Conservation (phyloP, 2,888 invertebrate genomes). For the Agrilus biguttatus region DNA sequence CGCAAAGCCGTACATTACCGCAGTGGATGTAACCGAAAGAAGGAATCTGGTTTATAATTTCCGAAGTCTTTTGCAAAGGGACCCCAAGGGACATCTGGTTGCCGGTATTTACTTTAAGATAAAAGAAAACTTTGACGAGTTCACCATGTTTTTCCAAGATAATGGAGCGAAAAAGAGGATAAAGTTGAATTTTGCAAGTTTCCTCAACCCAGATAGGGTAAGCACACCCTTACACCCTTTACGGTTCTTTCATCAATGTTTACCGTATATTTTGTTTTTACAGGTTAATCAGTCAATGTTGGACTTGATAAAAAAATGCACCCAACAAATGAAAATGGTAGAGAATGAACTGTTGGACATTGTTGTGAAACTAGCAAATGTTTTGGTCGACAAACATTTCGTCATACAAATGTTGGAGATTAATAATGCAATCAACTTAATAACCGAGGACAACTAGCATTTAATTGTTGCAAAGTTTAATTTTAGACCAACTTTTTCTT, state of each 20-base stretch:
- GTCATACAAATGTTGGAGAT: slow-evolving; percentile 63
- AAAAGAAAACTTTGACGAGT: slow-evolving; percentile 39
- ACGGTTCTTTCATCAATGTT: no score
- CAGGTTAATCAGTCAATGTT: slow-evolving; percentile 47
- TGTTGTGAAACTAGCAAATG: slow-evolving; percentile 48
- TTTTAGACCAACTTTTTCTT: no score
- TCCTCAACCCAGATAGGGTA: slow-evolving; percentile 45
- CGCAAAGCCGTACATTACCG: slow-evolving; percentile 62
- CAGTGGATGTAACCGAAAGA: slow-evolving; percentile 76
- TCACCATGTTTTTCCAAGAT: slow-evolving; percentile 67
- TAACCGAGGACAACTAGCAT: slow-evolving; percentile 58
- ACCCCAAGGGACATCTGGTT: slow-evolving; percentile 67
- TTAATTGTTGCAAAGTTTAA: slow-evolving; percentile 5
- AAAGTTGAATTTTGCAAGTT: slow-evolving; percentile 61
- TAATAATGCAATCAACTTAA: slow-evolving; percentile 64
- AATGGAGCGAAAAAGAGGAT: slow-evolving; percentile 47
- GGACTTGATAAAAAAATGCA: slow-evolving; percentile 51
- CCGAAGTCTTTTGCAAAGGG: slow-evolving; percentile 65
- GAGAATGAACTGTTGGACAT: slow-evolving; percentile 45
- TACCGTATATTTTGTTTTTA: slow-evolving; percentile 8
- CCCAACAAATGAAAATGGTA: slow-evolving; percentile 55
- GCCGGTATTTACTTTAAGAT: slow-evolving; percentile 81
- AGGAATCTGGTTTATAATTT: slow-evolving; percentile 78
- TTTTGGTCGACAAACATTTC: slow-evolving; percentile 57
- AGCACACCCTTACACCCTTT: slow-evolving; percentile 6